phyloP scores from a whole-genome alignment of 2,888 invertebrate species.

The Serrognathus titanus region DNA sequence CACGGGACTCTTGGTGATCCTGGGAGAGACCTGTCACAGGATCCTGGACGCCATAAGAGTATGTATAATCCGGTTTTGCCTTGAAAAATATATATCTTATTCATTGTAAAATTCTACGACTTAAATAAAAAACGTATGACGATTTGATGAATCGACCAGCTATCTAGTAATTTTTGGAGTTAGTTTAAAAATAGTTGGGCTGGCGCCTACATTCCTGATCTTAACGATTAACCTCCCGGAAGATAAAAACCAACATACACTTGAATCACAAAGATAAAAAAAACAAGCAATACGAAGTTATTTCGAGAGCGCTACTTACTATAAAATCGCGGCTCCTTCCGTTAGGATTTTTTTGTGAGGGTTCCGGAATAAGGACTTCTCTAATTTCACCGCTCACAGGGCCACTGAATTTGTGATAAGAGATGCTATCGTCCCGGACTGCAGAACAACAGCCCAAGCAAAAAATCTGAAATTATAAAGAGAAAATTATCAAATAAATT shows the following conservation, averaged over 20 bases:
- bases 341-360: constrained; percentile 49
- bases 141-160: no score
- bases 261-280: no score
- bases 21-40: constrained; percentile 69
- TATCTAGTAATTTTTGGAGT: no score
- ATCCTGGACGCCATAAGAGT: constrained; percentile 74
- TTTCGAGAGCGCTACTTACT: constrained; percentile 44
- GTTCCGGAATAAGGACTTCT: constrained; percentile 55
- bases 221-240: no score
- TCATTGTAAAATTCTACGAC: no score
- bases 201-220: no score
- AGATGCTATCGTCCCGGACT: constrained; percentile 54
- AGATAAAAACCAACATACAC: no score
- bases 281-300: no score
- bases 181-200: no score
- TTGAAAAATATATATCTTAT: constrained; percentile 34
- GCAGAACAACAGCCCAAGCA: constrained; percentile 3
- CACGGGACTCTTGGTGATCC: constrained; percentile 67
- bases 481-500: background rate
- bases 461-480: constrained; percentile 6
- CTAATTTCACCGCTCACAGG: constrained; percentile 67
- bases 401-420: constrained; percentile 69
- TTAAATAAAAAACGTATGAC: no score
- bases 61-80: constrained; percentile 74
- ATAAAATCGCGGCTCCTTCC: constrained; percentile 64